Conservation (phyloP, 2,888 invertebrate species). For the Dioctria linearis region DNA sequence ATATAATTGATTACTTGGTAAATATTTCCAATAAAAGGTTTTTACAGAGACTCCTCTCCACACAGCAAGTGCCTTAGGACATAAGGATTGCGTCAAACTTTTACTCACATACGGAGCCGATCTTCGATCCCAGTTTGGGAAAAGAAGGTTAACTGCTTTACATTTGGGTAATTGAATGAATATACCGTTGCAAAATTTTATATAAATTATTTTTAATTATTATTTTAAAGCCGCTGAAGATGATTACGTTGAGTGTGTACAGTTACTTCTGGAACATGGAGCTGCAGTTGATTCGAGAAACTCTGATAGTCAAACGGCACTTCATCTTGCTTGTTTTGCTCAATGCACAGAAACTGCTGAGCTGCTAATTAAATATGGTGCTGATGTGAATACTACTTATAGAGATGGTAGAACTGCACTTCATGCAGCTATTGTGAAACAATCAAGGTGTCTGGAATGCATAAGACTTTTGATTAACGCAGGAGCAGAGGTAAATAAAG, state of each 20-base stretch:
- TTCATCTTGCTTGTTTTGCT: conserved; percentile 87
- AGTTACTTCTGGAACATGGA: conserved; percentile 80
- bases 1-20: not conserved
- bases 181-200: not conserved
- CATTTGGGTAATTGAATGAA: conserved; percentile 74
- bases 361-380: conserved; percentile 77
- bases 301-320: conserved; percentile 83
- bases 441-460: conserved; percentile 78
- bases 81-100: conserved; percentile 79
- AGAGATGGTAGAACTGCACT: conserved; percentile 84
- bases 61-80: conserved; percentile 84
- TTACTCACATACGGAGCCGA: conserved; percentile 86
- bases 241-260: conserved; percentile 84
- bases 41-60: conserved; percentile 90
- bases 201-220: too few relatives aligned
- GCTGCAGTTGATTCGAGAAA: conserved; percentile 85
- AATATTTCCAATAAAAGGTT: conserved; percentile 72
- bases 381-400: conserved; percentile 79
- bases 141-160: conserved; percentile 82
- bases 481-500: conserved; percentile 82
- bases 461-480: conserved; percentile 77
- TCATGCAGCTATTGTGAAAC: conserved; percentile 86
- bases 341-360: conserved; percentile 86
- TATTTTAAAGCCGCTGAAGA: conserved; percentile 81
- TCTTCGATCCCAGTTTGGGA: conserved; percentile 81